These are phyloP conservation scores for Genyomyrus donnyi DNA, from an alignment of 2,113 vertebrate species.

Conservation along the genomic window DNA sequence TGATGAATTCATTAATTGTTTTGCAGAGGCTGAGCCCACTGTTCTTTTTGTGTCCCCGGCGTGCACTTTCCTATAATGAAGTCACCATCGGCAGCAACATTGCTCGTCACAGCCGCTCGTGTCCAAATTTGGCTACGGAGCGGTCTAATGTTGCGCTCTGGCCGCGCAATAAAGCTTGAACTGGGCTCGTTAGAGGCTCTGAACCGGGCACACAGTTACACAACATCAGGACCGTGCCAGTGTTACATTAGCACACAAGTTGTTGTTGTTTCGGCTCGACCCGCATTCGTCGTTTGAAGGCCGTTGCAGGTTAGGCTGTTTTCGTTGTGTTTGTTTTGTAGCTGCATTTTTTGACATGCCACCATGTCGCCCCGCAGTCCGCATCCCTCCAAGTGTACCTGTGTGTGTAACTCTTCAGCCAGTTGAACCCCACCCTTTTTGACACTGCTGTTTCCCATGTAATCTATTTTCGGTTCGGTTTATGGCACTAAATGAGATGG, in stretches of 20 bases:
- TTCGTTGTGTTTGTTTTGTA: background rate
- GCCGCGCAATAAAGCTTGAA: constrained; percentile 59
- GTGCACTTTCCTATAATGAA: background rate
- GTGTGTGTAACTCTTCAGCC: constrained; percentile 36
- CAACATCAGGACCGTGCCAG: constrained; percentile 1
- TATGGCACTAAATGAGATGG: constrained; percentile 57
- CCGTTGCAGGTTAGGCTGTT: background rate
- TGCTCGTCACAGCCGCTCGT: constrained; percentile 27
- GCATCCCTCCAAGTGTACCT: background rate
- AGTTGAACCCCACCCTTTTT: constrained; percentile 49
- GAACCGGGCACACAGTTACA: constrained; percentile 27
- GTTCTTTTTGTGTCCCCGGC: background rate
- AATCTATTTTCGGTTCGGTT: constrained; percentile 59
- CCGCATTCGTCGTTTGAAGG: background rate
- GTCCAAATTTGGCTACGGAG: constrained; percentile 44
- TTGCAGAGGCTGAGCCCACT: background rate
- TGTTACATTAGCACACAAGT: background rate
- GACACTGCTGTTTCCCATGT: constrained; percentile 50
- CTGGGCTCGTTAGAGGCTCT: constrained; percentile 23
- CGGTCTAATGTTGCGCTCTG: constrained; percentile 47
- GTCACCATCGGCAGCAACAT: constrained; percentile 11
- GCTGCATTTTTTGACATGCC: background rate
- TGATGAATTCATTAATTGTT: constrained; percentile 51
- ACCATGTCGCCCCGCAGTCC: background rate
- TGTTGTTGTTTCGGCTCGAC: background rate